A percentile compares a stretch with the other conserved stretches of the same genome.
phyloP scores from a whole-genome alignment of 2,113 vertebrate genomes.

The Sula dactylatra region DNA sequence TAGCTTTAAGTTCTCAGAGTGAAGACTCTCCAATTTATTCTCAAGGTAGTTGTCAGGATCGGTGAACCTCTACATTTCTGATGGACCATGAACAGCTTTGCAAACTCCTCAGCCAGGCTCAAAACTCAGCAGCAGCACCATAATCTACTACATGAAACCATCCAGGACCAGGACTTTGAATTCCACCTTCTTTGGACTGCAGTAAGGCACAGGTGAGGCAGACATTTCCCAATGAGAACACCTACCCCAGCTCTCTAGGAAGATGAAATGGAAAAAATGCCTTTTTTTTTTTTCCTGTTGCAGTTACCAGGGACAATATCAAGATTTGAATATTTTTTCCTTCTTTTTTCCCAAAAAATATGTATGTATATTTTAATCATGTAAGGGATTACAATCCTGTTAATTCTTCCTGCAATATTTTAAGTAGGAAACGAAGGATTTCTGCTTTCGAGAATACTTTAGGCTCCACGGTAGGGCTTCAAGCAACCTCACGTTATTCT shows the following conservation, averaged over 20 bases:
- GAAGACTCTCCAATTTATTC: not conserved
- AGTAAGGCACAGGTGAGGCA: not conserved
- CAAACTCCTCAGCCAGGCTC: not conserved
- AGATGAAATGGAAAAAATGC: not conserved
- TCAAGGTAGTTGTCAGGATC: not conserved
- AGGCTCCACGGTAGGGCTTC: not conserved
- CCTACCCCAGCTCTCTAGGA: not conserved
- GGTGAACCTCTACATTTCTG: not conserved
- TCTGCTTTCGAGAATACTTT: not conserved
- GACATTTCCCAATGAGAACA: not conserved
- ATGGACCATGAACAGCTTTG: not conserved
- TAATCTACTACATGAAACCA: not conserved
- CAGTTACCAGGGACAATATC: not conserved
- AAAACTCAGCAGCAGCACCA: not conserved
- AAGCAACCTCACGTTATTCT: not conserved
- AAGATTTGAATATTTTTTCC: accelerated
- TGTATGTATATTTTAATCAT: not conserved
- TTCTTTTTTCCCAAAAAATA: not conserved
- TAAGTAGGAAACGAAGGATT: not conserved
- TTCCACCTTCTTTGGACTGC: not conserved
- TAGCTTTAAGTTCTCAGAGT: not conserved
- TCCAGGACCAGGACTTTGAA: not conserved
- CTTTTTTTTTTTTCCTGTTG: not conserved
- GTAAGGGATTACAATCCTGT: not conserved
- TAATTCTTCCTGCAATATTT: not conserved